phyloP scores from a whole-genome alignment of 2,113 vertebrate genomes.

The Myrmophylax atrothorax region DNA sequence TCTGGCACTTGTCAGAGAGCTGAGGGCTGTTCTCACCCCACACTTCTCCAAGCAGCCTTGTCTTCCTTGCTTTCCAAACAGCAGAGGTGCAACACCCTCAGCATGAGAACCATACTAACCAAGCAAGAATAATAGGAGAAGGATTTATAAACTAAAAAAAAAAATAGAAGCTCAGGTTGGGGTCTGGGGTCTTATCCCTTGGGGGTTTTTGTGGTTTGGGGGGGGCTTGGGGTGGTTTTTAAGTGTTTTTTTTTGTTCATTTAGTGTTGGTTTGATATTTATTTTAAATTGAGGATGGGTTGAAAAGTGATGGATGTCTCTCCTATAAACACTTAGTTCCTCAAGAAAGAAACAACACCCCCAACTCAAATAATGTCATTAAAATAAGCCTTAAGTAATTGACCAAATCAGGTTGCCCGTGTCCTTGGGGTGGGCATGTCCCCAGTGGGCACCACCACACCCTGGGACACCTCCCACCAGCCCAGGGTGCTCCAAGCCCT shows the following conservation, averaged over 20 bases:
- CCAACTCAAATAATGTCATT: background rate
- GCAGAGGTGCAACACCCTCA: slow-evolving; percentile 38
- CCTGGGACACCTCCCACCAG: background rate
- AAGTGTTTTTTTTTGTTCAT: background rate
- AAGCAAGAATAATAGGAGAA: background rate
- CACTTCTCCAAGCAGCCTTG: slow-evolving; percentile 24
- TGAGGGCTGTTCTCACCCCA: background rate
- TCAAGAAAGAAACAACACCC: background rate
- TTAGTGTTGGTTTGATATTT: background rate
- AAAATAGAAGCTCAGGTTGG: no score
- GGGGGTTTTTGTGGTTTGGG: background rate
- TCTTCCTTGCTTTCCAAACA: slow-evolving; percentile 33
- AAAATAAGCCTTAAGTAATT: slow-evolving; percentile 4
- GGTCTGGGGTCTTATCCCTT: background rate
- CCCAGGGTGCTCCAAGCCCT: no score
- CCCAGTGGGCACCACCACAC: background rate
- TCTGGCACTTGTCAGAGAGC: slow-evolving; percentile 12
- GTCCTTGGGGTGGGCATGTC: background rate
- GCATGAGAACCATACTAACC: slow-evolving; percentile 17
- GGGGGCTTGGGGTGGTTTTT: no score
- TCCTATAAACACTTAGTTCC: background rate
- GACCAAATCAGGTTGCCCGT: background rate
- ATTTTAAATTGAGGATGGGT: background rate
- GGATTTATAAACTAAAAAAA: background rate
- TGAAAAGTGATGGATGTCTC: background rate